A percentile compares a stretch with the other conserved stretches of the same genome.
Conservation (phyloP, 2,888 invertebrate genomes). For the Heteromurus nitidus region DNA sequence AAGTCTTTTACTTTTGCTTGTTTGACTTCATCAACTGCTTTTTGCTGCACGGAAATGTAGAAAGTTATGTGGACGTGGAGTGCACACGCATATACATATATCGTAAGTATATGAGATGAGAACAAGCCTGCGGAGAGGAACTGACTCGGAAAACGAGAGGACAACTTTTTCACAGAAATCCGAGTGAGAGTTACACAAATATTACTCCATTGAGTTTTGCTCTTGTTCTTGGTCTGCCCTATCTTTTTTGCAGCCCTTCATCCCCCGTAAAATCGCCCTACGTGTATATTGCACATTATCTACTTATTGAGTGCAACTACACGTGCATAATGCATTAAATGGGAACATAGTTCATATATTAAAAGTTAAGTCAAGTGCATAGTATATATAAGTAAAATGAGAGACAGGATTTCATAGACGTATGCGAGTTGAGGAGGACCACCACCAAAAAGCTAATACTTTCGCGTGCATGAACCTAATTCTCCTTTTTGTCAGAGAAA, state of each 20-base stretch:
- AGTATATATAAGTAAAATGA: too few relatives aligned
- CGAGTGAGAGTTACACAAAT: not conserved
- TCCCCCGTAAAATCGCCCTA: not conserved
- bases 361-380: too few relatives aligned
- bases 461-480: too few relatives aligned
- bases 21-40: constrained; percentile 35
- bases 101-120: too few relatives aligned
- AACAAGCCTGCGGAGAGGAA: constrained; percentile 1
- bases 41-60: not conserved
- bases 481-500: too few relatives aligned
- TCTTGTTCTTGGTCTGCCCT: too few relatives aligned
- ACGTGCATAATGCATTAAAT: constrained; percentile 12
- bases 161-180: not conserved
- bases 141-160: constrained; percentile 10
- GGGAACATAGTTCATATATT: not conserved
- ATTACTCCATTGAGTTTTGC: too few relatives aligned
- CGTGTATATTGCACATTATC: not conserved
- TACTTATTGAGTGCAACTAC: constrained; percentile 1
- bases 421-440: too few relatives aligned
- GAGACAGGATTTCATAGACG: too few relatives aligned
- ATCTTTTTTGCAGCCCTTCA: not conserved
- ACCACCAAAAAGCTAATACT: too few relatives aligned
- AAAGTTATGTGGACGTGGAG: too few relatives aligned
- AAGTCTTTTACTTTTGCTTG: constrained; percentile 21
- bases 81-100: too few relatives aligned